phyloP scores from a whole-genome alignment of 2,797 vertebrate species.

The Sphenopsis melanotis region DNA sequence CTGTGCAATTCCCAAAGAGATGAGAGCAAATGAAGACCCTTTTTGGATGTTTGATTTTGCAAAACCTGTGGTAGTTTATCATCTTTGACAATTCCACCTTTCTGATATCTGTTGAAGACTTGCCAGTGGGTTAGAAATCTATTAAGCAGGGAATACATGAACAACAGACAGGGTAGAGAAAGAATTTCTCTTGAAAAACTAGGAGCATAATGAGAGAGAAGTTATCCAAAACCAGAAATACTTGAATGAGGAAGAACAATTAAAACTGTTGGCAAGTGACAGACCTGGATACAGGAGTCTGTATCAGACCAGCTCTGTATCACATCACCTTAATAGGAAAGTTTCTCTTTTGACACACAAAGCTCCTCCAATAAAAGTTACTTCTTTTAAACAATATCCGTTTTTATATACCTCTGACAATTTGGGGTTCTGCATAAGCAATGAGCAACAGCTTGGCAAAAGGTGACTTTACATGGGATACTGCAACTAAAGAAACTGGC shows the following conservation, averaged over 20 bases:
- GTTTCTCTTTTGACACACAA: background rate
- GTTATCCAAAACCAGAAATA: background rate
- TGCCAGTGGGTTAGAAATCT: background rate
- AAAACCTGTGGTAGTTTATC: background rate
- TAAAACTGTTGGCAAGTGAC: background rate
- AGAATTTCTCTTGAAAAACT: background rate
- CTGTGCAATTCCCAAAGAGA: background rate
- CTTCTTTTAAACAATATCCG: background rate
- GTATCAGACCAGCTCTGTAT: background rate
- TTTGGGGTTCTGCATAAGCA: background rate
- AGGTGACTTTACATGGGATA: background rate
- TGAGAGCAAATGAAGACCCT: background rate
- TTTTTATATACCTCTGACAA: background rate
- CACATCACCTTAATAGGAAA: background rate
- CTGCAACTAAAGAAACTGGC: background rate
- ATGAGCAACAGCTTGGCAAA: background rate
- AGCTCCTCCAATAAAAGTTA: background rate
- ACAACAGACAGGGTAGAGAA: background rate
- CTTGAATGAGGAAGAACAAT: background rate
- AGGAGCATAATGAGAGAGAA: background rate
- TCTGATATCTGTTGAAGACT: background rate
- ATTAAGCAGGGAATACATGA: background rate
- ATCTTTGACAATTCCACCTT: background rate
- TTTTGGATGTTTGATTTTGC: background rate
- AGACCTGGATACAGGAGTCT: background rate